Evolutionary conservation across 2,113 vertebrate genomes (phyloP).

Genomic region (Desmodus rotundus): DNA sequence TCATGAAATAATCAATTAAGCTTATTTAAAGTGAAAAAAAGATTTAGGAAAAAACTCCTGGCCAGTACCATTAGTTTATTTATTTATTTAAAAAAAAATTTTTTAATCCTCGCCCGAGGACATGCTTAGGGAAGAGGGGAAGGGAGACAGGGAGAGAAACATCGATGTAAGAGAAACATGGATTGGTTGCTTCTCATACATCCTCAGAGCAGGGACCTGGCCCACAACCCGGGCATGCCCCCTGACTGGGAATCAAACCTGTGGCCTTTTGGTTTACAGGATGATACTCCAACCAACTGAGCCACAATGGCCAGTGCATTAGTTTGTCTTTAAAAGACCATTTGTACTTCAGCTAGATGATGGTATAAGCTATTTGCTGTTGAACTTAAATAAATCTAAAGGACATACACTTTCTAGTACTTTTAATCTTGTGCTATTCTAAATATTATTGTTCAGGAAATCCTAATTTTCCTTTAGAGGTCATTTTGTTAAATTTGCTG

Average conservation of each 20-base stretch:
- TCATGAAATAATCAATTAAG: slow-evolving; percentile 28
- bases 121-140: no score
- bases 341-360: not conserved
- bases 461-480: slow-evolving; percentile 1
- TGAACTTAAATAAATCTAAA: not conserved
- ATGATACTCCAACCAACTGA: not conserved
- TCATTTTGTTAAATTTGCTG: slow-evolving; percentile 12
- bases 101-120: no score
- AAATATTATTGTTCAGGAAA: not conserved
- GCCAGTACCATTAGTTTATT: not conserved
- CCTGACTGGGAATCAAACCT: not conserved
- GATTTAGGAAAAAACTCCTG: not conserved
- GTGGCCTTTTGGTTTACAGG: no score
- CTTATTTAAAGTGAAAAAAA: slow-evolving; percentile 28
- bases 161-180: not conserved
- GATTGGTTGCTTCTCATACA: not conserved
- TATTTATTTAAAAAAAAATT: not conserved
- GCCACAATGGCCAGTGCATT: not conserved
- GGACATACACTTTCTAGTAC: not conserved
- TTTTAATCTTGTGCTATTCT: not conserved
- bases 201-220: no score
- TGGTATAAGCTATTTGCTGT: not conserved
- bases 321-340: slow-evolving; percentile 22
- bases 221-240: not conserved
- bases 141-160: not conserved